Evolutionary conservation across 2,888 invertebrate species (phyloP), one percentile per base, ranked within the genome.

Genomic region (Dione vanillae): DNA sequence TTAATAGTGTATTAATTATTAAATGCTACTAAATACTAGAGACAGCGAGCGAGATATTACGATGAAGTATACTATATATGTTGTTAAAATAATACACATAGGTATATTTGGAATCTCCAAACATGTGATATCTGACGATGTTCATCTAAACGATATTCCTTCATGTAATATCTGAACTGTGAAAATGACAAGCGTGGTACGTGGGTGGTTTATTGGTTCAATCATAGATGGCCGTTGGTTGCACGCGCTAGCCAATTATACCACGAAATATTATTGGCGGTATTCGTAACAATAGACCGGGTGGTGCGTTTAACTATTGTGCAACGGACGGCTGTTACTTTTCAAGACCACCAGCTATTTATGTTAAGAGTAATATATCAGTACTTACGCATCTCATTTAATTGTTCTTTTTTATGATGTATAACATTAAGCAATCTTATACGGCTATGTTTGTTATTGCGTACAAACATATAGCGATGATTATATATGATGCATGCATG

Each of bases 191-290:
- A 82, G 59, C 71, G 70, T 62, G 62, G 58, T 69, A 47, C 75
- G 89, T 90, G 90, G 89, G 91, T 90, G 91, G 92, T 90, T 88
- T 88, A 87, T 86, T 78, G 81, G 80, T 80, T 91, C 89, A 90
- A 92, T 92, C 90, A 89, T 88, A 76, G 85, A 82, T 79, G 87
- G 86, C 80, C 80, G 87, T 86, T 85, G 81, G 78, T 83, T 88
- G 91, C 92, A 91, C 90, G 90, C 90, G 90, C 86, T 81, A 75
- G 78, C 75, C 69, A 72, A 77, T 75, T 74, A 76, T 70, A 70
- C 67, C 59, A 82, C 82, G 82, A 86, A 87, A 85, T 87, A 85
- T 88, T 88, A 89, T 90, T 88, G 88, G 83, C 82, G 79, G 80
- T 84, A 85, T 88, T 88, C 86, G 88, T 87, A 81, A 86, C 83